A percentile compares a stretch with the other conserved stretches of the same genome.
Conservation (phyloP, 2,113 vertebrate genomes). For the Bettongia penicillata region DNA sequence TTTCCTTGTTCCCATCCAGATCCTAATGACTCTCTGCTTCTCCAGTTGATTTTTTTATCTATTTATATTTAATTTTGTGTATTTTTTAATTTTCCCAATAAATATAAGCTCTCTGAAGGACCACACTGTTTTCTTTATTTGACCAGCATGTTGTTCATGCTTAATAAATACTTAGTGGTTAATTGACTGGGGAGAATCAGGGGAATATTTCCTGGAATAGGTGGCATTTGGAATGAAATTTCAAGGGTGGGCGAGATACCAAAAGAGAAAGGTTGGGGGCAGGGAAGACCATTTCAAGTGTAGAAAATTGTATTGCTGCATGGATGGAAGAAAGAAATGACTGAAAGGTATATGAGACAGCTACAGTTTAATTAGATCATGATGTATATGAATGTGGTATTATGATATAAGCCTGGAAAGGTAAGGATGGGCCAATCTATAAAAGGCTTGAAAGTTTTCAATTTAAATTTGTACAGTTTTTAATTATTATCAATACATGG, state of each 20-base stretch:
- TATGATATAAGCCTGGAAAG: background rate
- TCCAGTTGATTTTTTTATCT: background rate
- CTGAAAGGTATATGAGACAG: background rate
- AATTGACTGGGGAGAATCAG: background rate
- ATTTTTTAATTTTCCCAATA: background rate
- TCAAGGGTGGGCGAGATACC: background rate
- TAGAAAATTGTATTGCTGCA: background rate
- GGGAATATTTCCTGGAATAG: background rate
- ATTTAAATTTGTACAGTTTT: background rate
- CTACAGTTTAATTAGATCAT: background rate
- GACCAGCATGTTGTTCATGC: background rate
- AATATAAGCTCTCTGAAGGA: background rate
- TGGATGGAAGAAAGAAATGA: background rate
- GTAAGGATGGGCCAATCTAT: background rate
- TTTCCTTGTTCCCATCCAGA: background rate
- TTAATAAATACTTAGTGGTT: background rate
- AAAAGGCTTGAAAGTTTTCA: background rate
- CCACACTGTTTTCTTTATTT: background rate
- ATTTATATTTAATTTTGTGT: background rate
- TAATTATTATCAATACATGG: background rate
- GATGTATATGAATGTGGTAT: background rate
- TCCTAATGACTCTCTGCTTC: background rate
- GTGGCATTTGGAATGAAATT: background rate
- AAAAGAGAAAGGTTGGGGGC: background rate
- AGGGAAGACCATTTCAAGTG: background rate